Conservation (phyloP, 2,888 invertebrate species). For the Baccha elongata region DNA sequence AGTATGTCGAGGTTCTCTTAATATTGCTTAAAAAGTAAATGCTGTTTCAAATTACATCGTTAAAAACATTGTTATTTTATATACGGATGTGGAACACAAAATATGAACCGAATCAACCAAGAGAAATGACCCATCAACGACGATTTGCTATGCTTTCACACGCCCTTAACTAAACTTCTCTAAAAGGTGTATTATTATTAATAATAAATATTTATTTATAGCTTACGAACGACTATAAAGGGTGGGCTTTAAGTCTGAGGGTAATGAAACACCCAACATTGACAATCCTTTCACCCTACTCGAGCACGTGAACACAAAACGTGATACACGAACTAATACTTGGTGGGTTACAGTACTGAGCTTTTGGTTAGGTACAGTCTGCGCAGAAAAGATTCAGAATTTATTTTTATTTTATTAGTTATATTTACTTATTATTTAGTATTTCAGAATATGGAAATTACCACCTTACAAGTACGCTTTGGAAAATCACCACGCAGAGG, state of each 20-base stretch:
- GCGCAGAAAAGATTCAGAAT: too few species aligned
- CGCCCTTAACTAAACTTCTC: constrained; percentile 4
- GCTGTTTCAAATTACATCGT: constrained; percentile 59
- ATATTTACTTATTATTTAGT: too few species aligned
- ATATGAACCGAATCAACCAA: not conserved
- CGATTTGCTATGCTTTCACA: constrained; percentile 35
- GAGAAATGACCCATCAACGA: constrained; percentile 50
- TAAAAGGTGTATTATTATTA: constrained; percentile 54
- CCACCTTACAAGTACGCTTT: too few species aligned
- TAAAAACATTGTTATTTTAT: constrained; percentile 34
- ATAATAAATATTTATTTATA: constrained; percentile 68
- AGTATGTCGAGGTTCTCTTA: not conserved
- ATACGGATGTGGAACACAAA: not conserved
- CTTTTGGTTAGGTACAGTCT: too few species aligned
- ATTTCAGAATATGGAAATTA: too few species aligned
- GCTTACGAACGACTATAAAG: constrained; percentile 9
- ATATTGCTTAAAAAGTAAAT: constrained; percentile 19
- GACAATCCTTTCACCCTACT: not conserved
- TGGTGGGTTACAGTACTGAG: too few species aligned
- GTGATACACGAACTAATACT: not conserved
- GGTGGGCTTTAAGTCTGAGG: not conserved
- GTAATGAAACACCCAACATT: not conserved
- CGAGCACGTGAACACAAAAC: constrained; percentile 28
- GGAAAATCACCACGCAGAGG: too few species aligned
- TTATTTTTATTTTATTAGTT: too few species aligned